Base-by-base conservation (phyloP, 2,888 invertebrate species). In the Himalopsyche kuldschensis region DNA sequence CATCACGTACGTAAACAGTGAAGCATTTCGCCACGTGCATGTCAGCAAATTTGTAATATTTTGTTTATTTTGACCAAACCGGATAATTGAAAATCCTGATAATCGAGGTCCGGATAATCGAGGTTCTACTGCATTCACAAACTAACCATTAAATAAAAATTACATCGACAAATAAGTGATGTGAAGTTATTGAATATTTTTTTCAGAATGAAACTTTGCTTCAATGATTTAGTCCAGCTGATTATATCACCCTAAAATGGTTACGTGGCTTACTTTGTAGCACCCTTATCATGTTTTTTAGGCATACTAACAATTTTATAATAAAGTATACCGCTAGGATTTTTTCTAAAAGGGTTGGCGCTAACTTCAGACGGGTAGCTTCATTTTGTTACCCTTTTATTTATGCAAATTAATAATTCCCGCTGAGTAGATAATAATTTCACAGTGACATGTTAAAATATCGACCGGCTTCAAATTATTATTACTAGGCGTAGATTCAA, bases 361-460 rank as follows among this genome's bases (percentile, higher is more conserved):
- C 55, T 55, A 55, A 55, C 55, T 55, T 55, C 55, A 55, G 55
- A 55, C 55, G 55, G 55, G 55, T 55, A 55, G 55, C 55, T 55
- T 55, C 20, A 55, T 55, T 55, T 55, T 55, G 55, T 55, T 20
- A 75, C 31, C 75, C 30, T 75, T 75, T 75, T 32, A 30, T 75
- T 83, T 85, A 85, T 85, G 85, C 83, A 84, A 83, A 85, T 85
- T 82, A 82, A 81, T 82, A 84, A 82, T 35, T 69, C 86, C 84
- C 79, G 86, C 86, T 83, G 86, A 46, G 82, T 47, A 77, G 82
- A 82, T 86, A 86, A 86, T 86, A 82, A 86, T 84, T 86, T 84
- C 79, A 82, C 79, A 86, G 82, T 86, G 86, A 86, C 86, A 84
- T n/a, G 84, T 69, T 81, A 79, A 86, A 84, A 86, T 80, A 84